Conservation (phyloP, 1,140 invertebrate genomes). For the Nasonia longicornis region DNA sequence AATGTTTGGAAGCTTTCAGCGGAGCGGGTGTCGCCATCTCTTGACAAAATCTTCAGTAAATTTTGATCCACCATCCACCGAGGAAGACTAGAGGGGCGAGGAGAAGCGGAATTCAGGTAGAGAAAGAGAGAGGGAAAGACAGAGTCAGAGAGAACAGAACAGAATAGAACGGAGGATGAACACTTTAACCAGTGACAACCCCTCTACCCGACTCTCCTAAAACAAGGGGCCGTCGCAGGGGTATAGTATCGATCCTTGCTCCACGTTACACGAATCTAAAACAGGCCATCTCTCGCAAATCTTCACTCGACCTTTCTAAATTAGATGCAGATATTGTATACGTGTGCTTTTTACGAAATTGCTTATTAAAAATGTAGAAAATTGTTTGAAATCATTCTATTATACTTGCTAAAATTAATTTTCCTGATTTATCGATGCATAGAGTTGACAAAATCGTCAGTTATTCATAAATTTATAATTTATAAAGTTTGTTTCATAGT, state of each 20-base stretch:
- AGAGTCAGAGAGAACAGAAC: constrained; percentile 37
- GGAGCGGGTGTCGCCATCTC: constrained; percentile 63
- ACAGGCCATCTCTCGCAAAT: constrained; percentile 45
- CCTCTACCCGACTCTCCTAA: constrained; percentile 56
- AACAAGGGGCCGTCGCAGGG: constrained; percentile 52
- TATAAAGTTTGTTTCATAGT: background rate
- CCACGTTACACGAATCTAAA: constrained; percentile 62
- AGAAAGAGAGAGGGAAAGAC: constrained; percentile 49
- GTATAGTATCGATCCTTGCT: constrained; percentile 62
- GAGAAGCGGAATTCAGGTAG: constrained; percentile 51
- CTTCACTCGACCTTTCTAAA: constrained; percentile 27
- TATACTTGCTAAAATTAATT: background rate
- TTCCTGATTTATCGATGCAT: background rate
- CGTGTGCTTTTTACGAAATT: constrained; percentile 14
- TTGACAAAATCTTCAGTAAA: constrained; percentile 52
- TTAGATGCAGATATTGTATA: constrained; percentile 26
- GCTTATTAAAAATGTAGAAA: background rate
- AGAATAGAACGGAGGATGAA: constrained; percentile 54
- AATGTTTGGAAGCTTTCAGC: background rate
- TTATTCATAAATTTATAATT: background rate
- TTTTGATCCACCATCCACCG: constrained; percentile 50
- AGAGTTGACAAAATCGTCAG: too few species aligned
- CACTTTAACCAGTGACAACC: constrained; percentile 56
- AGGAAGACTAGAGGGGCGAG: constrained; percentile 45
- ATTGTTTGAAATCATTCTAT: background rate